These are phyloP conservation scores for Clarias batrachus DNA, from an alignment of 2,113 vertebrate genomes.

Conservation along the genomic window DNA sequence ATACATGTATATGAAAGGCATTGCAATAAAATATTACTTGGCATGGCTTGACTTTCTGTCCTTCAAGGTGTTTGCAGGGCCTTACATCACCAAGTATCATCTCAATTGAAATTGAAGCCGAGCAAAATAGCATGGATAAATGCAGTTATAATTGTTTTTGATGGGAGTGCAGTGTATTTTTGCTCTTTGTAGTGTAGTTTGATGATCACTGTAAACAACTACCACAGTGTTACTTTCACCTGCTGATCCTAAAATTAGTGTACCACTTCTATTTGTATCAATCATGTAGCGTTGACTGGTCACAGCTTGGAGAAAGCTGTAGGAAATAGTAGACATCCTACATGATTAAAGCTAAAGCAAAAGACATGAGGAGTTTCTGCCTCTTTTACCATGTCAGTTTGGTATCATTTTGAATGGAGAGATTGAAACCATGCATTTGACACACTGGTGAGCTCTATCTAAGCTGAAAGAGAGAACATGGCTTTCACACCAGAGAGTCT, in stretches of 20 bases:
- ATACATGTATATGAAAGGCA: constrained; percentile 4
- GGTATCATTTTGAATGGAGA: constrained; percentile 38
- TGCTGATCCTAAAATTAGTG: constrained; percentile 41
- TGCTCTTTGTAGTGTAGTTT: constrained; percentile 22
- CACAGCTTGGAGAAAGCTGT: constrained; percentile 37
- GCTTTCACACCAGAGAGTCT: constrained; percentile 49
- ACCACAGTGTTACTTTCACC: constrained; percentile 26
- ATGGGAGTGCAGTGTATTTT: constrained; percentile 9
- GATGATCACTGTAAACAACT: constrained; percentile 41
- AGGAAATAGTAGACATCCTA: constrained; percentile 31
- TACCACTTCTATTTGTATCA: constrained; percentile 42
- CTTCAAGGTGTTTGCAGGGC: constrained; percentile 27
- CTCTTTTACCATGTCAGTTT: constrained; percentile 33
- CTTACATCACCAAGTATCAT: constrained; percentile 30
- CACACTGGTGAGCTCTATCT: constrained; percentile 38
- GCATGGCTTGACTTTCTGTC: constrained; percentile 11
- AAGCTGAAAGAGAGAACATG: constrained; percentile 35
- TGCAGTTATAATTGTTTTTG: constrained; percentile 41
- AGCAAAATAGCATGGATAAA: constrained; percentile 33
- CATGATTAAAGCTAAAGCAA: constrained; percentile 49
- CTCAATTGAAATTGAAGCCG: constrained; percentile 37
- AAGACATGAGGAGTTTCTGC: constrained; percentile 44
- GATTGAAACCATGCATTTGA: constrained; percentile 42
- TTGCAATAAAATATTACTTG: constrained; percentile 14
- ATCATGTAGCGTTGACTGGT: constrained; percentile 39